Evolutionary conservation across 2,888 invertebrate species (phyloP), one percentile per base, ranked within the genome.

Genomic region (Sclerodermus sp.): DNA sequence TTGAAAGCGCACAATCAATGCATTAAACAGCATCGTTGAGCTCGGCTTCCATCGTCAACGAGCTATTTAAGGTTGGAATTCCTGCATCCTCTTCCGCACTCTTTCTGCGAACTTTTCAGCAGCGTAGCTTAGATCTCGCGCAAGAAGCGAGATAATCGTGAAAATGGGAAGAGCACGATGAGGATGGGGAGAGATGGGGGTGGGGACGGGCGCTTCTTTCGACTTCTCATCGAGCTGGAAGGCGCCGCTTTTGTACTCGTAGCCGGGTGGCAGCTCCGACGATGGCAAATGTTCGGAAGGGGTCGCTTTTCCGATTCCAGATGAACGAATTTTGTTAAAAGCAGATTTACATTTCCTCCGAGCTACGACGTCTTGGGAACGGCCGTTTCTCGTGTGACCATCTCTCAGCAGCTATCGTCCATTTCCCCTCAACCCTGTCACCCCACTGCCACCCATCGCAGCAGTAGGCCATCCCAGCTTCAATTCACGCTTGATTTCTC

Each of bases 271-370:
- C 23, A 23, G 23, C 8, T 8, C 8, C 40, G 5, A 12, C 23
- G 41, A 40, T 17, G 36, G 38, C 31, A n/a, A 10, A 18, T 14
- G 40, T 18, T 23, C 8, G 4, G 13, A 29, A 51, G 45, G 40
- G 50, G 40, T 60, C 56, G 40, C 47, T 51, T 8, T 39, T 39
- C 47, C 53, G 53, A 59, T 63, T 63, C 64, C 63, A 54, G 62
- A 57, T 65, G 65, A 67, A 64, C 58, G 65, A 51, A 64, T 66
- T 65, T 60, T 55, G 60, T 61, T 65, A 64, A 67, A 66, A 68
- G 67, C 57, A 68, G 65, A 67, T 68, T 68, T 68, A 65, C 68
- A 68, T 67, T 63, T 66, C 54, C 58, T 53, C 60, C 36, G 29
- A 50, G 49, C 41, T 40, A 39, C 16, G n/a, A 44, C 41, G 41